phyloP scores from a whole-genome alignment of 2,888 invertebrate species.

The Adineta ricciae region DNA sequence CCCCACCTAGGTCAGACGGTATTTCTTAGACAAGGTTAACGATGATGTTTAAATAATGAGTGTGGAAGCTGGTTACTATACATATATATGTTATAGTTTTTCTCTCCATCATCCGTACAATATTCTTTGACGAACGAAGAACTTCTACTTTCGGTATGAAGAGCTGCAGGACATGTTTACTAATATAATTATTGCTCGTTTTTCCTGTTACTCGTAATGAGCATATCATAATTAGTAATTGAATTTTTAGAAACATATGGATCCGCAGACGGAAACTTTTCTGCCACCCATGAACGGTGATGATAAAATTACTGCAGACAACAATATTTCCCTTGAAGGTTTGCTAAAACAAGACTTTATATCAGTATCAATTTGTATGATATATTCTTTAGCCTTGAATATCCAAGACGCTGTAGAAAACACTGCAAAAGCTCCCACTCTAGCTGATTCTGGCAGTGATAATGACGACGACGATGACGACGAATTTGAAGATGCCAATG shows the following conservation, averaged over 20 bases:
- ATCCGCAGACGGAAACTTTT: neutral
- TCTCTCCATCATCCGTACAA: neutral
- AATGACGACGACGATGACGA: constrained; percentile 7
- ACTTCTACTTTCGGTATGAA: neutral
- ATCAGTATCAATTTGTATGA: too few relatives aligned
- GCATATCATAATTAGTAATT: too few relatives aligned
- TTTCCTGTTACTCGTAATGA: neutral
- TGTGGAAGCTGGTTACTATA: neutral
- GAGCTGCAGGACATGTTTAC: too few relatives aligned
- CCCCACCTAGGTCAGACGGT: too few relatives aligned
- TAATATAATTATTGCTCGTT: neutral
- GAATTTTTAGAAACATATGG: neutral
- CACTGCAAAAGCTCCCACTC: neutral
- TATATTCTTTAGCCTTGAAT: neutral
- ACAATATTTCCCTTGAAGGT: neutral
- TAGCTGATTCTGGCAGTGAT: constrained; percentile 6
- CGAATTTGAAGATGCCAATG: neutral
- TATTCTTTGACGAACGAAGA: neutral
- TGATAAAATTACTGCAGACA: neutral
- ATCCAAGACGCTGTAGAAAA: neutral
- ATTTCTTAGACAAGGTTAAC: too few relatives aligned
- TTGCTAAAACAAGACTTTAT: neutral
- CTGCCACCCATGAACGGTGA: too few relatives aligned
- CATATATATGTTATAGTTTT: neutral
- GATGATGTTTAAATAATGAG: too few relatives aligned